Conservation (phyloP, 35 echinoderm and acorn worm genomes). For the Ophioderma brevispina region DNA sequence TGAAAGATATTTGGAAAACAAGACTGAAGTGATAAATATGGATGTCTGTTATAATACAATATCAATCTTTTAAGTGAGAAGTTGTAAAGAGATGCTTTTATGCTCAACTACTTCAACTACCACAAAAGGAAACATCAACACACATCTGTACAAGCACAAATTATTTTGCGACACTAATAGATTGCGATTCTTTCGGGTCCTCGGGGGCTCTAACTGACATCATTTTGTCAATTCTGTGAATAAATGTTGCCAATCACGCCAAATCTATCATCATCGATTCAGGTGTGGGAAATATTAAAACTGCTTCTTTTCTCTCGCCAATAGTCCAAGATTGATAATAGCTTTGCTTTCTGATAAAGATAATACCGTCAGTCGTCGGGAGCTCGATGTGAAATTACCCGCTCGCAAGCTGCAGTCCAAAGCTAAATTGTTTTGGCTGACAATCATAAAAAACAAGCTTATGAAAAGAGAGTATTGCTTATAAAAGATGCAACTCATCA, state of each 20-base stretch:
- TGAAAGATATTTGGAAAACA: background rate
- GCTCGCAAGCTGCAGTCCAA: background rate
- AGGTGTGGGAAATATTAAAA: conserved; percentile 14
- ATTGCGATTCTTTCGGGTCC: background rate
- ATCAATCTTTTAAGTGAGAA: conserved; percentile 5
- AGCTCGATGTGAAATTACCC: background rate
- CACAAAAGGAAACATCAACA: conserved; percentile 2
- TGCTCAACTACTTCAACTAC: background rate
- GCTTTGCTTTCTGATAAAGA: conserved; percentile 5
- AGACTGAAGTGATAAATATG: background rate
- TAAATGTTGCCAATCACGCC: background rate
- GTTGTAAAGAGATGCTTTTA: background rate
- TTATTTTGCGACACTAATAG: background rate
- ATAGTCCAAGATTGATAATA: background rate
- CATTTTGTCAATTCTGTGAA: background rate
- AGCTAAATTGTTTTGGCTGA: conserved; percentile 10
- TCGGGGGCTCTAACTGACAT: background rate
- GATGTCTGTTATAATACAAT: background rate
- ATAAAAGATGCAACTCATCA: conserved; percentile 14
- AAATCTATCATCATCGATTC: conserved; percentile 11
- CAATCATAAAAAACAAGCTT: conserved; percentile 10
- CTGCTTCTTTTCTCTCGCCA: conserved; percentile 9
- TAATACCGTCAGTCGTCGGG: background rate
- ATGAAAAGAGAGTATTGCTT: conserved; percentile 11
- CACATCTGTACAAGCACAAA: background rate